These are phyloP conservation scores for Oncopeltus fasciatus DNA, from an alignment of 1,140 invertebrate genomes.

Conservation along the genomic window DNA sequence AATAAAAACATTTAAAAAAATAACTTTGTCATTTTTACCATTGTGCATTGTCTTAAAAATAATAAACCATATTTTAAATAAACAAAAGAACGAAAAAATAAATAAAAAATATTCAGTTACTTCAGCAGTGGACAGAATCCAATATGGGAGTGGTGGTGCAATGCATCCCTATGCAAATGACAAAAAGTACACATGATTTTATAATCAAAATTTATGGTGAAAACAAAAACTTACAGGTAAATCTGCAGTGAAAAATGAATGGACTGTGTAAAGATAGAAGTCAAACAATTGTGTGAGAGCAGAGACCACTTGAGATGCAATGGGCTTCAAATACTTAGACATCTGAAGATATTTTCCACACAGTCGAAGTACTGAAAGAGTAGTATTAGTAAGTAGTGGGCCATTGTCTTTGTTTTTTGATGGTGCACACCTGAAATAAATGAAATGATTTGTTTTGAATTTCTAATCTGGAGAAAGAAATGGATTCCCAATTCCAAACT, in stretches of 20 bases:
- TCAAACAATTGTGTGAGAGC: conserved; percentile 90
- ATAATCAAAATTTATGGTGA: conserved; percentile 8
- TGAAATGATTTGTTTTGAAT: too few relatives aligned
- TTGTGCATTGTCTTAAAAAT: too few relatives aligned
- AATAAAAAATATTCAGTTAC: too few relatives aligned
- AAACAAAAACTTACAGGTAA: conserved; percentile 36
- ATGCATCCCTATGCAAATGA: too few relatives aligned
- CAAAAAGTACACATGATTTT: too few relatives aligned
- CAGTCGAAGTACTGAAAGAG: conserved; percentile 77
- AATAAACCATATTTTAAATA: too few relatives aligned
- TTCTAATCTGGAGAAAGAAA: too few relatives aligned
- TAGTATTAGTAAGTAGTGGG: conserved; percentile 77
- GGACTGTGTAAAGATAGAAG: conserved; percentile 83
- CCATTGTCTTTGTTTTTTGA: background rate
- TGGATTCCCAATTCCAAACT: background rate
- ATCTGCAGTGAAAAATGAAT: conserved; percentile 74
- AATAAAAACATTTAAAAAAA: too few relatives aligned
- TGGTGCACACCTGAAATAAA: background rate
- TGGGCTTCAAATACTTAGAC: conserved; percentile 76
- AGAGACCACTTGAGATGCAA: conserved; percentile 78
- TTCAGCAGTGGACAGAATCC: too few relatives aligned
- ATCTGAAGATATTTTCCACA: conserved; percentile 90
- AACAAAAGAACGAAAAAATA: too few relatives aligned
- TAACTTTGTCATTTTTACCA: too few relatives aligned
- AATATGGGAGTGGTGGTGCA: too few relatives aligned